Base-by-base conservation (phyloP, 2,888 invertebrate genomes). In the Tinea semifulvella region DNA sequence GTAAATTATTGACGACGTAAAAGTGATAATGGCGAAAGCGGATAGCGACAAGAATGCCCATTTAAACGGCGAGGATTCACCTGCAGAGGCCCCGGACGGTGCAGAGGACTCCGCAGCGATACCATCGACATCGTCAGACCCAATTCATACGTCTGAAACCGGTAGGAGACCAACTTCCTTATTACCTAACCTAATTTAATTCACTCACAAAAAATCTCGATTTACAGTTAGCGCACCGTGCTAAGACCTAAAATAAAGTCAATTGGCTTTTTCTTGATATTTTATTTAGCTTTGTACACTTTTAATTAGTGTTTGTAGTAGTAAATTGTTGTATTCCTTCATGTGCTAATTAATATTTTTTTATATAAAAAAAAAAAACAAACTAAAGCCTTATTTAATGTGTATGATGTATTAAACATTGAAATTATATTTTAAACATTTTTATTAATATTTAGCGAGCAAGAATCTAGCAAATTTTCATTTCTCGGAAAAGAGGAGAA, bases 141-240 rank as follows among this genome's bases (percentile, higher is more conserved):
- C 14, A 22, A 6, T 2, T 2, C 10, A 40, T n/a, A 17, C 13
- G 3, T 2, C 11, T 13, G 11, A 13, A 13, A 2, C 10, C 4
- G 40, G 40, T 40, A 40, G 2, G 4, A 22, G 22, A 14, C n/a
- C 17, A 38, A 13, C 20, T 40, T 22, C 11, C 1, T 14, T 40
- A n/a, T 20, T 40, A 40, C 40, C 40, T 40, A 40, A 40, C 40
- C 40, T 40, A 40, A 40, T 40, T 40, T 40, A 31, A 14, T 13
- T 7, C 31, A 31, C 14, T 7, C 13, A 31, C 5, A 3, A n/a
- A 31, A 11, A 13, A 14, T 8, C 31, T 31, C 11, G n/a, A 31
- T 31, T 26, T 11, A 31, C 31, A n/a, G 13, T 31, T 31, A 13
- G 3, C 6, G 31, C 31, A 7, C n/a, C 11, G 2, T 31, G 2